phyloP scores from a whole-genome alignment of 1,140 invertebrate species.

The Lordiphosa collinella region DNA sequence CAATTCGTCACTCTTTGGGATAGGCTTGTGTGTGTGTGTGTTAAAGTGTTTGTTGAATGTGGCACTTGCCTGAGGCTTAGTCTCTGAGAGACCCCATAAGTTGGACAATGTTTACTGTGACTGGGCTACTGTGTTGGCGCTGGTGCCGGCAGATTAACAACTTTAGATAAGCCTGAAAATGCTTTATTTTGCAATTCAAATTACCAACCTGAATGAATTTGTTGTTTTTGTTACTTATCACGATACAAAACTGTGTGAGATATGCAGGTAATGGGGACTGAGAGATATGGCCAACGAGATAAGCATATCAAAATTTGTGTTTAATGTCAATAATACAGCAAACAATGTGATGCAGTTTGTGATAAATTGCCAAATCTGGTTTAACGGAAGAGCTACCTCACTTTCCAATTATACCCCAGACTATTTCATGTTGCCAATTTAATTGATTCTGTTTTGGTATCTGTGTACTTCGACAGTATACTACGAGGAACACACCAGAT shows the following conservation, averaged over 20 bases:
- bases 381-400: too few relatives aligned
- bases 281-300: conserved; percentile 31
- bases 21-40: too few relatives aligned
- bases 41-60: conserved; percentile 7
- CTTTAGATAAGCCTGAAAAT: conserved; percentile 37
- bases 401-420: too few relatives aligned
- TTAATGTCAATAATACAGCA: conserved; percentile 38
- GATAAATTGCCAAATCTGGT: conserved; percentile 1
- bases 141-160: conserved; percentile 23
- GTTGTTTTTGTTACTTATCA: conserved; percentile 5
- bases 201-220: conserved; percentile 35
- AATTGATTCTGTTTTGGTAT: too few relatives aligned
- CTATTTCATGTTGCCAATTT: too few relatives aligned
- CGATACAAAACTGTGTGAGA: conserved; percentile 17
- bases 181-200: conserved; percentile 57
- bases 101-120: conserved; percentile 19
- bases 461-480: too few relatives aligned
- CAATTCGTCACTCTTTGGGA: conserved; percentile 30
- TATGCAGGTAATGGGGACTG: neutral
- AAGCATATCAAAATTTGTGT: conserved; percentile 38
- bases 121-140: conserved; percentile 38
- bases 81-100: conserved; percentile 13
- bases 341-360: neutral
- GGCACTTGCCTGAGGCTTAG: conserved; percentile 31
- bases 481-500: too few relatives aligned